Conservation (phyloP, 23 tunicate species). For the Ascidia mentula region DNA sequence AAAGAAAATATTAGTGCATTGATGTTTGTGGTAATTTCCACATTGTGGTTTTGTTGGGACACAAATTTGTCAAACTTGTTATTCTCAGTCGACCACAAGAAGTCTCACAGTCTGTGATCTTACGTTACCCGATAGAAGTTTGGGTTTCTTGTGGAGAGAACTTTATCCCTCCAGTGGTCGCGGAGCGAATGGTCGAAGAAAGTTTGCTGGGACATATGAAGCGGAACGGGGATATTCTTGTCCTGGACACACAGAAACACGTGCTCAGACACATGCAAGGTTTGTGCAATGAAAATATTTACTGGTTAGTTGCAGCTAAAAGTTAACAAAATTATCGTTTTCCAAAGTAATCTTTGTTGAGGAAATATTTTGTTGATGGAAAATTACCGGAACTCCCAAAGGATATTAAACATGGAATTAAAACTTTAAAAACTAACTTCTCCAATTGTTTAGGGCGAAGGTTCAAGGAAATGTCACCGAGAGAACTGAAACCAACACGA, state of each 20-base stretch:
- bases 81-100: neutral
- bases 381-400: no score
- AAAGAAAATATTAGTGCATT: no score
- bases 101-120: constrained; percentile 40
- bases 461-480: constrained; percentile 59
- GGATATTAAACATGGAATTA: no score
- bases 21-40: no score
- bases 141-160: constrained; percentile 93
- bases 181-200: constrained; percentile 59
- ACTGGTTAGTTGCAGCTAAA: no score
- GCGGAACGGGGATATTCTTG: constrained; percentile 55
- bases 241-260: constrained; percentile 68
- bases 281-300: no score
- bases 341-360: no score
- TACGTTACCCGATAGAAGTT: constrained; percentile 59
- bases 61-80: no score
- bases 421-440: neutral
- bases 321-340: no score
- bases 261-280: constrained; percentile 83
- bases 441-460: constrained; percentile 30
- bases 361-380: no score
- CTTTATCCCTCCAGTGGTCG: constrained; percentile 55
- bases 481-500: constrained; percentile 48
- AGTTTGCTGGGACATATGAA: constrained; percentile 45
- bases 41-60: no score